A percentile compares a stretch with the other conserved stretches of the same genome.
Conservation (phyloP, 2,888 invertebrate species). For the Apamea epomidion region DNA sequence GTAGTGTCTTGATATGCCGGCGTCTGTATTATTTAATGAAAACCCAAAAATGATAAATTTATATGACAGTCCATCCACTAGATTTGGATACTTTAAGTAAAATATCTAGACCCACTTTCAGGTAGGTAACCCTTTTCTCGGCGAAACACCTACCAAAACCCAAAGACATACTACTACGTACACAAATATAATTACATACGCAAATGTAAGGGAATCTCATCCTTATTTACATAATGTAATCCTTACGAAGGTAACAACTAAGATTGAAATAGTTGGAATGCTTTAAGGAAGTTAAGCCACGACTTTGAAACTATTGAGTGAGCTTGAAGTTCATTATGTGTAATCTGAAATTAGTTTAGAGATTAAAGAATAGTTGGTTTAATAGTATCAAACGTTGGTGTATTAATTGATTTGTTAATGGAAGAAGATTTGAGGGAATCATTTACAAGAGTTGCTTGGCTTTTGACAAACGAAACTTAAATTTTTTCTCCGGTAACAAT, state of each 20-base stretch:
- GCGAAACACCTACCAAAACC: constrained; percentile 4
- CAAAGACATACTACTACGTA: not conserved
- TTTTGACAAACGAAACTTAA: not conserved
- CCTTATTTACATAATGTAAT: constrained; percentile 47
- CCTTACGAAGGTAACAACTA: constrained; percentile 41
- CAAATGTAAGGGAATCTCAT: constrained; percentile 29
- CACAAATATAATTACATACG: constrained; percentile 39
- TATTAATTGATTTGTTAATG: constrained; percentile 21
- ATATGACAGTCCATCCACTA: too few species aligned
- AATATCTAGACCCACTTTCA: not conserved
- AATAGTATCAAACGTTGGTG: not conserved
- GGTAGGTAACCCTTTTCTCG: not conserved
- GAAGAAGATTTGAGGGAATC: not conserved
- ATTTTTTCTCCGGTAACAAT: not conserved
- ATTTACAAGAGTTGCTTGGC: not conserved
- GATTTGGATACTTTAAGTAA: not conserved
- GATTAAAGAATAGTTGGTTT: constrained; percentile 24
- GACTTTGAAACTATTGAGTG: constrained; percentile 43
- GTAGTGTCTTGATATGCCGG: too few species aligned
- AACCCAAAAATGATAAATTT: not conserved
- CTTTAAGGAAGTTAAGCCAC: constrained; percentile 34
- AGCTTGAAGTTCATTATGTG: constrained; percentile 40
- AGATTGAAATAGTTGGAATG: constrained; percentile 64
- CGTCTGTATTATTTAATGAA: not conserved
- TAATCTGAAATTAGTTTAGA: constrained; percentile 40